These are phyloP conservation scores for Lycaena phlaeas DNA, from an alignment of 2,888 invertebrate genomes.

Conservation along the genomic window DNA sequence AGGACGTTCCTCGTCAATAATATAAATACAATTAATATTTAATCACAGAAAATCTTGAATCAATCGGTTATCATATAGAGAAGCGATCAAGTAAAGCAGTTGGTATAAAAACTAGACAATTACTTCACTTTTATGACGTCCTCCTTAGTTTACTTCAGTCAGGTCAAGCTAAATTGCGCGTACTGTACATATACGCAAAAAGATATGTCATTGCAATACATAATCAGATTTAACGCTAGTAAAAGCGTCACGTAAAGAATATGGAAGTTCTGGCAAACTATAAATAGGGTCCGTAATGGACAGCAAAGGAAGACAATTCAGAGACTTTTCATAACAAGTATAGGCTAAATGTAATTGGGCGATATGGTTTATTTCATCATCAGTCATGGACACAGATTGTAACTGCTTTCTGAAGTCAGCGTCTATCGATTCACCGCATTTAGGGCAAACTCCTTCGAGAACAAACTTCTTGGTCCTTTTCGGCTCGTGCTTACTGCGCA, in stretches of 20 bases:
- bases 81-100: no score
- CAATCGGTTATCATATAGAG: no score
- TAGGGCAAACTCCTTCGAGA: conserved; percentile 44
- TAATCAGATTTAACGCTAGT: conserved; percentile 40
- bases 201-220: conserved; percentile 31
- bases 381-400: conserved; percentile 44
- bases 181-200: no score
- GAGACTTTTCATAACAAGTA: conserved; percentile 46
- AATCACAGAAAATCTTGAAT: no score
- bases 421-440: conserved; percentile 47
- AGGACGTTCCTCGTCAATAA: no score
- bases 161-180: no score
- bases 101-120: no score
- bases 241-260: conserved; percentile 40
- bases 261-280: conserved; percentile 46
- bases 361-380: conserved; percentile 48
- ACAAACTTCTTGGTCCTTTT: conserved; percentile 32
- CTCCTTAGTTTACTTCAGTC: no score
- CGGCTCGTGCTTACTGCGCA: conserved; percentile 37
- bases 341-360: conserved; percentile 50
- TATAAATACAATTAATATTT: no score
- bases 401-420: conserved; percentile 48
- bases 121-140: no score
- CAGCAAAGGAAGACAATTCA: conserved; percentile 45
- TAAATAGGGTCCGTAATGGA: conserved; percentile 56